A percentile compares a stretch with the other conserved stretches of the same genome.
These are phyloP conservation scores for Alloscopus bannaensis DNA, from an alignment of 2,888 invertebrate species.

Conservation along the genomic window DNA sequence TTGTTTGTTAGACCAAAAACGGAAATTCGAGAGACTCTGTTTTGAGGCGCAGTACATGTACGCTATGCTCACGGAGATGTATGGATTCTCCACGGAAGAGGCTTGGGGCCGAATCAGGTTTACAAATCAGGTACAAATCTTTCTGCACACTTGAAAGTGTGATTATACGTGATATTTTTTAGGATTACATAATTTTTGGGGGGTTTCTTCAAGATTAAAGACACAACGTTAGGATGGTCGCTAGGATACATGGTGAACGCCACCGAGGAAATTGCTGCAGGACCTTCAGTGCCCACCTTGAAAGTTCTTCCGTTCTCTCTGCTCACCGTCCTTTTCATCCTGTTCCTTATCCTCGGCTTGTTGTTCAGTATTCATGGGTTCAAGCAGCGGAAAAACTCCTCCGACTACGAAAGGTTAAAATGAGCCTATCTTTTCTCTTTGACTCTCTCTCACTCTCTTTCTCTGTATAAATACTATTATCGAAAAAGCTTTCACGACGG, in stretches of 20 bases:
- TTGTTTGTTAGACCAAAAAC: conserved; percentile 33
- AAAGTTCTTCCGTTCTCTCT: conserved; percentile 68
- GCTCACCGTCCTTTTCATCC: conserved; percentile 71
- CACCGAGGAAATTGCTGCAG: conserved; percentile 75
- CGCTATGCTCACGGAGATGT: conserved; percentile 75
- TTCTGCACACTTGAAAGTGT: too few relatives aligned
- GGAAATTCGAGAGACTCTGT: conserved; percentile 72
- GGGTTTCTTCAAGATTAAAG: conserved; percentile 74
- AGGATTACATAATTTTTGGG: too few relatives aligned
- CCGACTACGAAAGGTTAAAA: conserved; percentile 71
- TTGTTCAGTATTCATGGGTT: conserved; percentile 70
- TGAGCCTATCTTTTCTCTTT: not conserved
- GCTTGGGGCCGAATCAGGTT: conserved; percentile 75
- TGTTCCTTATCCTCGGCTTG: conserved; percentile 69
- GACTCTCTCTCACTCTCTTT: not conserved
- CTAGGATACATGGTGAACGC: conserved; percentile 77
- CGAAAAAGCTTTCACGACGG: too few relatives aligned
- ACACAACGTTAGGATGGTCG: conserved; percentile 76
- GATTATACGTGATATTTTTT: too few relatives aligned
- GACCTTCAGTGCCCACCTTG: conserved; percentile 67
- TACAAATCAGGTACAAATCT: conserved; percentile 74
- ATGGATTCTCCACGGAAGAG: conserved; percentile 74
- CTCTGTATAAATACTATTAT: too few relatives aligned
- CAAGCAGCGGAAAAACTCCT: conserved; percentile 61
- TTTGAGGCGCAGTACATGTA: conserved; percentile 74